phyloP scores from a whole-genome alignment of 1,140 invertebrate genomes.

The Cryptotermes secundus region DNA sequence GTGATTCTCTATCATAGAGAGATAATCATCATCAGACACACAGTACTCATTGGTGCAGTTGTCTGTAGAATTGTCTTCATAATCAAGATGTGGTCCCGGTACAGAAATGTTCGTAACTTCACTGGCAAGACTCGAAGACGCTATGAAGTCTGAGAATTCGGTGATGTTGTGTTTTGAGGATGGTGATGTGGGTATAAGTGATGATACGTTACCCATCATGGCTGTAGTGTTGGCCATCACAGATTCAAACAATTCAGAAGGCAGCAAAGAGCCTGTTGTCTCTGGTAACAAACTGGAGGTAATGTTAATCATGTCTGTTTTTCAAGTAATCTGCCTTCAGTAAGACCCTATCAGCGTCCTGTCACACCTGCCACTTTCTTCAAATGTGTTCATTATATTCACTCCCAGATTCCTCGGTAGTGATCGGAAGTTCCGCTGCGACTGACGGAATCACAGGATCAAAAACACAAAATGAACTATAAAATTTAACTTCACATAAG shows the following conservation, averaged over 20 bases:
- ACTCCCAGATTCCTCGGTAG: too few relatives aligned
- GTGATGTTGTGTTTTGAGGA: background rate
- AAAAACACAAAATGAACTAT: too few relatives aligned
- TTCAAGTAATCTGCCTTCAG: too few relatives aligned
- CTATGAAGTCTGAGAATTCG: background rate
- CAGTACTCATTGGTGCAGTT: constrained; percentile 54
- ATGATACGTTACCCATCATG: background rate
- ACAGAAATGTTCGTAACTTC: background rate
- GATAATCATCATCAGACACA: constrained; percentile 60
- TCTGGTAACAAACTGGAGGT: background rate
- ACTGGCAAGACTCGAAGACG: background rate
- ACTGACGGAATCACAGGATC: too few relatives aligned
- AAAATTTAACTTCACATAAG: too few relatives aligned
- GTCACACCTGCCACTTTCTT: too few relatives aligned
- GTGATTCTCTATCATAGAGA: constrained; percentile 58
- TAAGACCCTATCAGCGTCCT: too few relatives aligned
- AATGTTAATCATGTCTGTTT: background rate
- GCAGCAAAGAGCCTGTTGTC: background rate
- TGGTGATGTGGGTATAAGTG: background rate
- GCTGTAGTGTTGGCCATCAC: background rate
- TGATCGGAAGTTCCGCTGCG: too few relatives aligned
- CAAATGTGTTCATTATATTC: too few relatives aligned
- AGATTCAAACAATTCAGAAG: background rate
- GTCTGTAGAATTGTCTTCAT: background rate
- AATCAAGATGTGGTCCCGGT: background rate